These are phyloP conservation scores for Uloborus plumipes DNA, from an alignment of 2,888 invertebrate genomes.

Conservation along the genomic window DNA sequence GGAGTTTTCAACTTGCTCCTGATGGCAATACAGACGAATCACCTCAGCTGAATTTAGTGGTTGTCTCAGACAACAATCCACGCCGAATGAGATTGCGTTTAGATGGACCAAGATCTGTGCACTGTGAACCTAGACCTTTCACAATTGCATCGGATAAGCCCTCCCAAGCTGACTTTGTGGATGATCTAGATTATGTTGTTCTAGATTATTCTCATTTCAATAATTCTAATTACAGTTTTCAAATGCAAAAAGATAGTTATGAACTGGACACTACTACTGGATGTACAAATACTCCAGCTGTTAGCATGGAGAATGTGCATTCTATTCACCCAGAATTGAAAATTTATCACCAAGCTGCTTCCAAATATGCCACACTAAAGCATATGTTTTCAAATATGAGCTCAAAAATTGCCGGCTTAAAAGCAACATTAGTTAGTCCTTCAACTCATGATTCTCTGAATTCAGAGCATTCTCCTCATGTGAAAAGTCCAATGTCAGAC, in stretches of 20 bases:
- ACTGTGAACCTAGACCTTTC: conserved; percentile 74
- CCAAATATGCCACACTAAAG: conserved; percentile 69
- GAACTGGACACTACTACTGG: conserved; percentile 71
- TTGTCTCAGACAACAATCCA: background rate
- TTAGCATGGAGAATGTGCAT: conserved; percentile 73
- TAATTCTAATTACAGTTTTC: conserved; percentile 45
- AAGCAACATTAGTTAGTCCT: conserved; percentile 48
- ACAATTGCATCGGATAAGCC: conserved; percentile 81
- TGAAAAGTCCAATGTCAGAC: background rate
- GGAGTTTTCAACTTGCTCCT: conserved; percentile 81
- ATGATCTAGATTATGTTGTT: conserved; percentile 75
- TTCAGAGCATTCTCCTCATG: conserved; percentile 2
- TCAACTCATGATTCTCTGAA: conserved; percentile 10
- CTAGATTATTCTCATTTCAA: conserved; percentile 71
- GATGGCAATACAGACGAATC: conserved; percentile 14
- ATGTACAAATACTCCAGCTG: conserved; percentile 70
- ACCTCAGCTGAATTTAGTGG: background rate
- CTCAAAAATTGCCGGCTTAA: conserved; percentile 64
- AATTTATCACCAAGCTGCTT: conserved; percentile 79
- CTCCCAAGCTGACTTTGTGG: conserved; percentile 77
- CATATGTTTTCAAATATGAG: conserved; percentile 69
- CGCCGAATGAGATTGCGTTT: conserved; percentile 35
- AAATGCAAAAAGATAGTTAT: conserved; percentile 49
- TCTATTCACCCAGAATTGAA: conserved; percentile 83
- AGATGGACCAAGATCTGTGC: conserved; percentile 44